phyloP scores from a whole-genome alignment of 53 echinoderm and acorn worm species.

The Paracentrotus lividus region DNA sequence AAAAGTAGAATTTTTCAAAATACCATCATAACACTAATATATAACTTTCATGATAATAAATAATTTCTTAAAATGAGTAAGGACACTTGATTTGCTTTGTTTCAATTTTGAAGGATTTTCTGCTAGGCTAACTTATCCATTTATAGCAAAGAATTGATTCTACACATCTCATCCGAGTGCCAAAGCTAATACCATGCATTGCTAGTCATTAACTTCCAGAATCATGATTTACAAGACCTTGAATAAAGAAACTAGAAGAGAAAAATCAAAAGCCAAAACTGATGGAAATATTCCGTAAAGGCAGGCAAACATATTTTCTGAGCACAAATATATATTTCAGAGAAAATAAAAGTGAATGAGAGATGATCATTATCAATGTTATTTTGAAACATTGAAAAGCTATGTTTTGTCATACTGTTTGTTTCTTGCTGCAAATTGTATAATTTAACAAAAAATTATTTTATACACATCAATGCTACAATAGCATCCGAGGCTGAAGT shows the following conservation, averaged over 20 bases:
- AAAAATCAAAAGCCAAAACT: neutral
- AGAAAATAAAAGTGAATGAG: neutral
- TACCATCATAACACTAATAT: constrained; percentile 51
- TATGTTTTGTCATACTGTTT: neutral
- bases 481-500: neutral
- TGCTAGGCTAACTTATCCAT: neutral
- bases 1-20: neutral
- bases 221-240: neutral
- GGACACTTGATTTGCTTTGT: constrained; percentile 57
- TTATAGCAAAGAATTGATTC: neutral
- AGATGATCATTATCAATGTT: neutral
- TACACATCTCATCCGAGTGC: neutral
- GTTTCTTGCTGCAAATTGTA: neutral
- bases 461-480: neutral
- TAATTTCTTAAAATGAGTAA: constrained; percentile 55
- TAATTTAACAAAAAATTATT: neutral
- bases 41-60: constrained; percentile 63
- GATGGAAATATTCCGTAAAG: neutral
- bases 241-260: neutral
- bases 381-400: neutral
- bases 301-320: neutral
- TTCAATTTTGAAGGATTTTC: constrained; percentile 21
- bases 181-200: neutral
- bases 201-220: neutral
- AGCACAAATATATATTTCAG: constrained; percentile 4